phyloP scores from a whole-genome alignment of 2,797 vertebrate species.

The Lacerta agilis region DNA sequence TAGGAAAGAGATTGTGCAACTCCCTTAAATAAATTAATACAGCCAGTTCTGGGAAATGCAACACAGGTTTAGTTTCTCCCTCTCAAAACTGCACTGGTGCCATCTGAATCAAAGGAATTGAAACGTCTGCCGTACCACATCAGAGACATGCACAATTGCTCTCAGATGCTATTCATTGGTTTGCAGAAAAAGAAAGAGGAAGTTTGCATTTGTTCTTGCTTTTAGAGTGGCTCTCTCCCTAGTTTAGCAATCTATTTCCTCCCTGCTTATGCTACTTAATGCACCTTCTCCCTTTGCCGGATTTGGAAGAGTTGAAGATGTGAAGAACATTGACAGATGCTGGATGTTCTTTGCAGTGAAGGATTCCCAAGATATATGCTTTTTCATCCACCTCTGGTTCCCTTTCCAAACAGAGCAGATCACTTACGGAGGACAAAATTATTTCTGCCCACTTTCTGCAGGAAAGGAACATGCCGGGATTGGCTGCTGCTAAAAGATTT shows the following conservation, averaged over 20 bases:
- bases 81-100: background rate
- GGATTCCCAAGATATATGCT: background rate
- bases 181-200: background rate
- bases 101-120: no score
- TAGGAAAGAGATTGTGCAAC: background rate
- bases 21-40: background rate
- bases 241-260: background rate
- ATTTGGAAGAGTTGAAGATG: background rate
- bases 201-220: background rate
- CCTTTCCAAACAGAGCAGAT: background rate
- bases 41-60: background rate
- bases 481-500: background rate
- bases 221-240: background rate
- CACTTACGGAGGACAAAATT: background rate
- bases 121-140: no score
- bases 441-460: background rate
- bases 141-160: no score
- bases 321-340: background rate
- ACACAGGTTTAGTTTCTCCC: background rate
- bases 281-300: no score
- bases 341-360: background rate
- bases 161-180: background rate
- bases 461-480: background rate
- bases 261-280: background rate
- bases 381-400: no score